Conservation (phyloP, 2,888 invertebrate species). For the Diarsia dahlii region DNA sequence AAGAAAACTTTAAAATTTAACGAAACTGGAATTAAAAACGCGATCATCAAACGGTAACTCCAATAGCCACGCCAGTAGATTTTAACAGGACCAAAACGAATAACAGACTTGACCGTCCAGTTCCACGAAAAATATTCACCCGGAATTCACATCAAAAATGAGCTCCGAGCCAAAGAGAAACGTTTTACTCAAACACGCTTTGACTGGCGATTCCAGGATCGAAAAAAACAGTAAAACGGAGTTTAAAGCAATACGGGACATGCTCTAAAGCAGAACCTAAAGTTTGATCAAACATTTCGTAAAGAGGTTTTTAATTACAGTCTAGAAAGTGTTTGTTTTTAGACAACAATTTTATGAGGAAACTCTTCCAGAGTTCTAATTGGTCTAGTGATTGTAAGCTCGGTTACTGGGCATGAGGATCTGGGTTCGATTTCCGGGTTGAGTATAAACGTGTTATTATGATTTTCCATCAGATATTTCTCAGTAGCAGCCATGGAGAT, state of each 20-base stretch:
- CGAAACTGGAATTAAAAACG: background rate
- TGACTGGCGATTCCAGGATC: conserved; percentile 5
- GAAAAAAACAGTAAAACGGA: conserved; percentile 9
- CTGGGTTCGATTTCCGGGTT: background rate
- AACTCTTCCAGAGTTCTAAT: background rate
- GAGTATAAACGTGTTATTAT: background rate
- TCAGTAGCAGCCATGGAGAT: background rate
- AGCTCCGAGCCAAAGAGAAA: background rate
- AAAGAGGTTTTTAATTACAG: conserved; percentile 24
- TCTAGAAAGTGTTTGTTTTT: background rate
- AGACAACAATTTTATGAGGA: background rate
- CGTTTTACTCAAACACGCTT: conserved; percentile 30
- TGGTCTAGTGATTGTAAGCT: background rate
- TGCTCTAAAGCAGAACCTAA: conserved; percentile 1
- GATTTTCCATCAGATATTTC: background rate
- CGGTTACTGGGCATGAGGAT: background rate
- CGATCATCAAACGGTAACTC: background rate
- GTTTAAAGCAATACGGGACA: conserved; percentile 13
- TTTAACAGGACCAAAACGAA: background rate
- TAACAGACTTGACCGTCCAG: background rate
- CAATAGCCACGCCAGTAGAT: background rate
- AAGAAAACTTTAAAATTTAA: background rate
- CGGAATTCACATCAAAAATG: conserved; percentile 6
- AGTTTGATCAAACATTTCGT: conserved; percentile 22
- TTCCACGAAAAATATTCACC: background rate